A percentile compares a stretch with the other conserved stretches of the same genome.
Conservation (phyloP, 2,797 vertebrate species). For the Siniperca obscura region DNA sequence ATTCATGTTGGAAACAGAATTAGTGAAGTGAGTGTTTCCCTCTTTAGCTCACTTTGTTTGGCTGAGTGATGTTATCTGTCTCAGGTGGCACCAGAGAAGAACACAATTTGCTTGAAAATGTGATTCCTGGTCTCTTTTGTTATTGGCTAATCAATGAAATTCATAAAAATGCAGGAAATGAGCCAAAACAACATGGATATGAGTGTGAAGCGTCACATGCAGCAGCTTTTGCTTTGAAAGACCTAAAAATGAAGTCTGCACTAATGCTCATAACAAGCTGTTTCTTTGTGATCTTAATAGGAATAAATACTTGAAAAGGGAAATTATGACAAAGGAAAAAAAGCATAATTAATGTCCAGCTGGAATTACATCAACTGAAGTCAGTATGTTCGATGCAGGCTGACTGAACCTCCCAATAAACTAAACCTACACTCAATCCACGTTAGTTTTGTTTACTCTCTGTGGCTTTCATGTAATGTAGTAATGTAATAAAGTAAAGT, state of each 20-base stretch:
- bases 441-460: neutral
- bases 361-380: neutral
- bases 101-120: neutral
- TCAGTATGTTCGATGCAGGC: neutral
- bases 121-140: neutral
- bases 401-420: neutral
- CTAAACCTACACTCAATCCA: neutral
- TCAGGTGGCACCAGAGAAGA: constrained; percentile 8
- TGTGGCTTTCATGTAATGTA: neutral
- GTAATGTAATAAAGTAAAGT: too few relatives aligned
- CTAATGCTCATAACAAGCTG: neutral
- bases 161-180: neutral
- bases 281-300: neutral
- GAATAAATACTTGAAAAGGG: neutral
- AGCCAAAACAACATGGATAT: neutral
- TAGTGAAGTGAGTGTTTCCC: neutral
- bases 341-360: neutral
- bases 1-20: neutral
- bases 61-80: constrained; percentile 8
- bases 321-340: neutral
- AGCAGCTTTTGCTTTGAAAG: neutral
- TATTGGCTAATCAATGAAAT: neutral
- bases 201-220: neutral
- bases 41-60: neutral
- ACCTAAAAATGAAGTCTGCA: accelerated